Percentiles rank a stretch among this genome's conserved stretches.
Evolutionary conservation across 1,140 invertebrate species (phyloP).

Genomic region (Hesperophylax magnus): DNA sequence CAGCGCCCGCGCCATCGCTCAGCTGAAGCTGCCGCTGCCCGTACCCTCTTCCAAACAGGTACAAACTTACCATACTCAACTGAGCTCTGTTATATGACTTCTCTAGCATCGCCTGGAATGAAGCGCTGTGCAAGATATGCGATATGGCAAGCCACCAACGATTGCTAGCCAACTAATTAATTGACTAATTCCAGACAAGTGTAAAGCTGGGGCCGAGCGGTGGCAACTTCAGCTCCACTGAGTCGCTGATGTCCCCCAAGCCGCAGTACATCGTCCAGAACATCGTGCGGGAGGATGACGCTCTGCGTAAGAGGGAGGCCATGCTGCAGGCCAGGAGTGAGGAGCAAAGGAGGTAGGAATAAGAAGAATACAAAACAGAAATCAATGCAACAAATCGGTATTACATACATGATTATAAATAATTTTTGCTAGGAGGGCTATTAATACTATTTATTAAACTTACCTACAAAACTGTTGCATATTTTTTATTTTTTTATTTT

Average conservation of each 20-base stretch:
- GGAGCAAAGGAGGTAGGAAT: slow-evolving; percentile 31
- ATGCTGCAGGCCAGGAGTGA: slow-evolving; percentile 23
- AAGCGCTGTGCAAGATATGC: too few relatives aligned
- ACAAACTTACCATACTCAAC: neutral
- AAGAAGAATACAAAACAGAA: neutral
- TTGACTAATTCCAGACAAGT: neutral
- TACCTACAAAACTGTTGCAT: too few relatives aligned
- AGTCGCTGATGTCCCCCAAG: slow-evolving; percentile 14
- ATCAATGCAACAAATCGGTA: neutral
- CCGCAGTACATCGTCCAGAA: neutral
- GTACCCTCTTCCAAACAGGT: slow-evolving; percentile 27
- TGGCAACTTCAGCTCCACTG: neutral
- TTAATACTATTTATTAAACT: too few relatives aligned
- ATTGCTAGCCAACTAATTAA: too few relatives aligned
- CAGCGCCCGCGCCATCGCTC: neutral
- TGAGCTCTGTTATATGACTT: neutral
- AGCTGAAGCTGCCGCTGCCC: slow-evolving; percentile 19
- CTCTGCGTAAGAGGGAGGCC: slow-evolving; percentile 22
- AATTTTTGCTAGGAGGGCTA: too few relatives aligned
- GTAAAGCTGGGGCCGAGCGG: slow-evolving; percentile 2
- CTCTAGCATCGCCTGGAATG: too few relatives aligned
- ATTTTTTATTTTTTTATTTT: too few relatives aligned
- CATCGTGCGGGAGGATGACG: slow-evolving; percentile 29
- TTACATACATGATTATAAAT: too few relatives aligned
- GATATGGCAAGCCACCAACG: too few relatives aligned